Base-by-base conservation (phyloP, 2,888 invertebrate species). In the Leptinotarsa tumamoca region DNA sequence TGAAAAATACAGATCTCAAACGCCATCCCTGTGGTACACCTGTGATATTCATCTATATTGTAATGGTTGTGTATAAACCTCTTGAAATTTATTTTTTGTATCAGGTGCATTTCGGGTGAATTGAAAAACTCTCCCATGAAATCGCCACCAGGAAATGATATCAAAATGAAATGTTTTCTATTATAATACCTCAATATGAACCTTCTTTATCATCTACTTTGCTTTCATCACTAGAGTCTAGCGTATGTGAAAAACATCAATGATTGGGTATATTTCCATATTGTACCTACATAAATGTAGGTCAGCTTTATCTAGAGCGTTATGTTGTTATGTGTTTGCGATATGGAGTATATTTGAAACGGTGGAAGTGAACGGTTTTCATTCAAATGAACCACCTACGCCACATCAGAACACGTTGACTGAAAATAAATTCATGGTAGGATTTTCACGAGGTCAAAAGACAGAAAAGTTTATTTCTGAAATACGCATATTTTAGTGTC, bases 241-340 rank as follows among this genome's bases (percentile, higher is more conserved):
- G 33, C 52, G 52, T 52, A 52, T 52, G n/a, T 33, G 58, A 13
- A 18, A 23, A 23, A 23, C 15, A 58, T 21, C 15, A 14, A 58
- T 14, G 58, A 33, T 63, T 63, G 14, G 2, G 63, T 33, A 27
- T 21, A 63, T 63, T 63, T 63, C 63, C 43, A 63, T 63, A 63
- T 63, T 63, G n/a, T 63, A 63, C 63, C 63, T 63, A 63, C n/a
- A 43, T 5, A 18, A 33, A 63, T 63, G 63, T 63, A 63, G 63
- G 63, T 63, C 63, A 63, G 43, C 63, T 63, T 63, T 63, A 63
- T 63, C 63, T n/a, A 63, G 33, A 23, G 15, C 23, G 58, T 15
- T 58, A 58, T 23, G 58, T 63, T 63, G 63, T 63, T 63, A 63
- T 27, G 27, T n/a, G 63, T 63, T 63, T 63, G 63, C 63, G 63